A percentile compares a stretch with the other conserved stretches of the same genome.
Conservation (phyloP, 2,888 invertebrate genomes). For the Rhimphoctona megacephalus region DNA sequence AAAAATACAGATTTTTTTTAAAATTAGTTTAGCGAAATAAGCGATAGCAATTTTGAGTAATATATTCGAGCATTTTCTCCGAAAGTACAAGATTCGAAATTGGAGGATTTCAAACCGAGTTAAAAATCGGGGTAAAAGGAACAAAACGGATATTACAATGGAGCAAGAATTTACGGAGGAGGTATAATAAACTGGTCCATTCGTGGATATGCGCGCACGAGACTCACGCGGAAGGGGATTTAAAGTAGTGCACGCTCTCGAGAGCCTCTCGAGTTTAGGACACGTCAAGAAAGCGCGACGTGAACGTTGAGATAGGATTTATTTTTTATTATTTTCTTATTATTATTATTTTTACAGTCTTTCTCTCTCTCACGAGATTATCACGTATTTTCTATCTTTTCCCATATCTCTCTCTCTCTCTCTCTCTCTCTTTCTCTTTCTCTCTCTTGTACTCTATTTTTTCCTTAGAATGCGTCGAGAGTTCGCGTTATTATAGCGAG, state of each 20-base stretch:
- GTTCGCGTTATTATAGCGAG: slow-evolving; percentile 35
- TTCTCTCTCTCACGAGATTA: background rate
- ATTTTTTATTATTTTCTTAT: slow-evolving; percentile 55
- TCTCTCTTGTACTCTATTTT: background rate
- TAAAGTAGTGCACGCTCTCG: slow-evolving; percentile 62
- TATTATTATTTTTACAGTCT: slow-evolving; percentile 44
- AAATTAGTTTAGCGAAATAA: background rate
- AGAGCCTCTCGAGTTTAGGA: slow-evolving; percentile 57
- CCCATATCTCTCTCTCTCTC: background rate
- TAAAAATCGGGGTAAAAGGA: background rate
- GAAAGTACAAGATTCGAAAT: background rate
- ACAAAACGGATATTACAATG: slow-evolving; percentile 29
- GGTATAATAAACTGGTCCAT: background rate
- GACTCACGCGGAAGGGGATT: slow-evolving; percentile 27
- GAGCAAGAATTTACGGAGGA: background rate
- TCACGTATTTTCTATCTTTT: slow-evolving; percentile 19
- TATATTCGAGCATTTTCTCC: background rate
- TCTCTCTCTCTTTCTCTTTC: background rate
- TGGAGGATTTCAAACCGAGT: background rate
- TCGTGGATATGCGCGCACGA: background rate
- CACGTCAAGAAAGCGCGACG: slow-evolving; percentile 71
- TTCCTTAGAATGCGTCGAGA: slow-evolving; percentile 33
- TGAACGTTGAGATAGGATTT: slow-evolving; percentile 54
- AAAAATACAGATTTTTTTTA: background rate
- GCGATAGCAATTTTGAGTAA: background rate